Conservation (phyloP, 2,888 invertebrate genomes). For the Hydrotaea diabolus region DNA sequence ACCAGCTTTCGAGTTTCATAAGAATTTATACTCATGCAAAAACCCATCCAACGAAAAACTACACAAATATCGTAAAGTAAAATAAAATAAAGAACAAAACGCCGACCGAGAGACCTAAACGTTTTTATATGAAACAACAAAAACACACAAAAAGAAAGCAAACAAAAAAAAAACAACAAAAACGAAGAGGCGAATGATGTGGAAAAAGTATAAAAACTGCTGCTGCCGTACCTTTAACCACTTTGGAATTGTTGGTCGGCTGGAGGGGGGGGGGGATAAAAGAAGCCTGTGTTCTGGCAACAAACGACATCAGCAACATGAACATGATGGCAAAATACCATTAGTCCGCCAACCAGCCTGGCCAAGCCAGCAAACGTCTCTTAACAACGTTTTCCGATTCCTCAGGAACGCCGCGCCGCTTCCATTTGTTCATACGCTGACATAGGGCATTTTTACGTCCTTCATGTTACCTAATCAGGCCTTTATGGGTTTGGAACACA, state of each 20-base stretch:
- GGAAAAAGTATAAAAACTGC: neutral
- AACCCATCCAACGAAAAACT: conserved; percentile 28
- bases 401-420: neutral
- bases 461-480: conserved; percentile 37
- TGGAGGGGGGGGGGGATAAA: neutral
- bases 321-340: conserved; percentile 27
- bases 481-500: neutral
- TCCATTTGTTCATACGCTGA: neutral
- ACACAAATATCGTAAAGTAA: conserved; percentile 12
- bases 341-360: conserved; percentile 3
- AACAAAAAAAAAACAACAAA: no score
- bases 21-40: conserved; percentile 44
- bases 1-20: conserved; percentile 40
- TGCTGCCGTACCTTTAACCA: conserved; percentile 31
- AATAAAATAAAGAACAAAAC: conserved; percentile 16
- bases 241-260: conserved; percentile 28
- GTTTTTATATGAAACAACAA: conserved; percentile 11
- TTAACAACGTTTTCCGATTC: conserved; percentile 3
- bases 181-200: no score
- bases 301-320: neutral
- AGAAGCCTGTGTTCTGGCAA: neutral
- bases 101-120: conserved; percentile 17
- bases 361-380: conserved; percentile 3
- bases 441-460: no score
- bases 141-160: no score